Base-by-base conservation (phyloP, 2,888 invertebrate genomes). In the Hypena proboscidalis region DNA sequence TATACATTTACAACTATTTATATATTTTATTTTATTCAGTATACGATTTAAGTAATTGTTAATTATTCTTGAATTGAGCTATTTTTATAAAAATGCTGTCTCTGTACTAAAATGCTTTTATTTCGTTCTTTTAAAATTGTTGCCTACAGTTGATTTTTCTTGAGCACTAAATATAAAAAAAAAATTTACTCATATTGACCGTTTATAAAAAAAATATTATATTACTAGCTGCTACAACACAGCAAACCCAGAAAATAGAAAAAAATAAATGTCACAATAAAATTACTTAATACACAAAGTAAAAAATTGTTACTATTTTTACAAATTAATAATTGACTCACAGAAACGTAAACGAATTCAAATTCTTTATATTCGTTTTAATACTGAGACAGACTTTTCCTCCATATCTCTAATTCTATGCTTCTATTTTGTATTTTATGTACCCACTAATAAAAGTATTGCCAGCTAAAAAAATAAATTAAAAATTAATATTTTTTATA, bases 401-500 rank as follows among this genome's bases (percentile, higher is more conserved):
- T 42, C 40, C 26, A 44, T 42, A 42, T 51, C 51, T 31, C 34
- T 41, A 38, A 22, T 34, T 29, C 40, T 58, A 40, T 42, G 63
- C 63, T 62, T 65, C 27, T 13, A 40, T 65, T 53, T 59, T 58
- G 25, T 47, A 46, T 50, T 54, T n/a, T 58, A 56, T 58, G 31
- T 43, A 38, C 25, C 47, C 51, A 63, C 60, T 43, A 45, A 47
- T 52, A 43, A 56, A 58, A 50, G 31, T 53, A 66, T 53, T 53
- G 42, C 65, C 63, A 66, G 61, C 52, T 65, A 70, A 75, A 70
- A 66, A 66, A 61, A 69, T 74, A 68, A 69, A 72, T 70, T 66
- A 73, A 77, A 58, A 56, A 51, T 43, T 77, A 78, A 80, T 77
- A 74, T 78, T 71, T 44, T 74, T 73, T 74, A 72, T 69, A 67